Evolutionary conservation across 2,888 invertebrate genomes (phyloP), one percentile per base, ranked within the genome.

Genomic region (Gortyna flavago): DNA sequence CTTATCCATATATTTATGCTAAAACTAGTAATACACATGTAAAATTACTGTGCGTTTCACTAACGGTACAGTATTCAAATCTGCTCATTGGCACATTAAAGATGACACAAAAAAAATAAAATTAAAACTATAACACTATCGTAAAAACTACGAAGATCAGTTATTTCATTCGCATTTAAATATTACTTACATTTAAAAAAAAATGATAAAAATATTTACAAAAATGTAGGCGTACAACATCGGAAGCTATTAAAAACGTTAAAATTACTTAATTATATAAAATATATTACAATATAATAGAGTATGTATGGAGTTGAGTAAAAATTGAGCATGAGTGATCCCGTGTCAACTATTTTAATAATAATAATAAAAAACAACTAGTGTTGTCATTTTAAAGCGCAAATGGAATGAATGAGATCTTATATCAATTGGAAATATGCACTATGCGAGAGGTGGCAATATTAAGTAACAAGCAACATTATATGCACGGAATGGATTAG

Each of bases 371-470:
- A 79, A 87, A 76, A 78, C 61, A 79, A 86, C 74, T 81, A 76
- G 68, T 81, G 70, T 82, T 88, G 84, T 84, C 79, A 84, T 88
- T 90, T 94, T 95, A 95, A 95, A 95, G 94, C 94, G 88, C 87
- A 85, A 89, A 92, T 96, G 96, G 96, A 96, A 96, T 96, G 96
- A 70, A 93, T 96, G 96, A 96, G 96, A 96, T 96, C 96, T 94
- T 93, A 93, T 86, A 92, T 81, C 76, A 83, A 90, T 84, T 86
- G 83, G 77, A 80, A 85, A 76, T 69, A 62, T 77, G 75, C 75
- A 79, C 41, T 72, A 62, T 76, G 75, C 80, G 25, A 69, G 72
- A 77, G 61, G 72, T 73, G 68, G 41, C 59, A 44, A 16, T 7
- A 35, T 75, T 67, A 41, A 51, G n/a, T 44, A 64, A 72, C 25